Conservation (phyloP, 1,140 invertebrate genomes). For the Hyphantria cunea region DNA sequence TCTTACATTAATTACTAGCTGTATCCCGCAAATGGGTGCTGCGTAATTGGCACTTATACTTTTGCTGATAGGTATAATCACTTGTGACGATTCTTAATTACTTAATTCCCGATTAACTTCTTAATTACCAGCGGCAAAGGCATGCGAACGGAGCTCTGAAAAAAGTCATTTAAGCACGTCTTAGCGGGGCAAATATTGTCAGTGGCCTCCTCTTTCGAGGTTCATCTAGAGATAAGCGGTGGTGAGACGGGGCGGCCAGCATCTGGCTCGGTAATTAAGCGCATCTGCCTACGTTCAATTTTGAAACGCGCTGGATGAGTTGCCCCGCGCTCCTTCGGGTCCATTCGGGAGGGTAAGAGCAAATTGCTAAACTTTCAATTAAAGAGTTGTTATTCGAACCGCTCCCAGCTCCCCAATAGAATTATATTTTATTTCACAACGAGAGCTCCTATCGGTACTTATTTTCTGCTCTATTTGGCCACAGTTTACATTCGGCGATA, state of each 20-base stretch:
- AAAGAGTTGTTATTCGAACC: slow-evolving; percentile 81
- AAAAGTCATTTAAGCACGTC: slow-evolving; percentile 48
- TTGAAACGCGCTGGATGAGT: slow-evolving; percentile 75
- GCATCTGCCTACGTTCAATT: slow-evolving; percentile 80
- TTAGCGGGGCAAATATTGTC: slow-evolving; percentile 49
- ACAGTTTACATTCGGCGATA: slow-evolving; percentile 43
- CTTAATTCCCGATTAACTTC: slow-evolving; percentile 43
- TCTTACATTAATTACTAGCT: slow-evolving; percentile 27
- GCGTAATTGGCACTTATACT: slow-evolving; percentile 17
- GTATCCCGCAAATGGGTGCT: slow-evolving; percentile 26
- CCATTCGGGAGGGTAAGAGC: slow-evolving; percentile 74
- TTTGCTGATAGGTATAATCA: slow-evolving; percentile 22
- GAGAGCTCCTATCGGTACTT: slow-evolving; percentile 67
- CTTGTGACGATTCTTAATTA: slow-evolving; percentile 42
- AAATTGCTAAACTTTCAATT: slow-evolving; percentile 82
- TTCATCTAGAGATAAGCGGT: slow-evolving; percentile 54
- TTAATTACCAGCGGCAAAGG: slow-evolving; percentile 36
- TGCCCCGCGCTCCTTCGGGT: slow-evolving; percentile 67
- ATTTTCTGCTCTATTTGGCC: slow-evolving; percentile 58
- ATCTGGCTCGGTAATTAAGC: slow-evolving; percentile 77
- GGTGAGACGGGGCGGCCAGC: slow-evolving; percentile 49
- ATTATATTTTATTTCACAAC: slow-evolving; percentile 77
- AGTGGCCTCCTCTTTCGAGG: slow-evolving; percentile 39
- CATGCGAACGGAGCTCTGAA: slow-evolving; percentile 43
- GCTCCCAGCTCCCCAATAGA: slow-evolving; percentile 63